Evolutionary conservation across 2,888 invertebrate genomes (phyloP).

Genomic region (Mythimna lalbum): DNA sequence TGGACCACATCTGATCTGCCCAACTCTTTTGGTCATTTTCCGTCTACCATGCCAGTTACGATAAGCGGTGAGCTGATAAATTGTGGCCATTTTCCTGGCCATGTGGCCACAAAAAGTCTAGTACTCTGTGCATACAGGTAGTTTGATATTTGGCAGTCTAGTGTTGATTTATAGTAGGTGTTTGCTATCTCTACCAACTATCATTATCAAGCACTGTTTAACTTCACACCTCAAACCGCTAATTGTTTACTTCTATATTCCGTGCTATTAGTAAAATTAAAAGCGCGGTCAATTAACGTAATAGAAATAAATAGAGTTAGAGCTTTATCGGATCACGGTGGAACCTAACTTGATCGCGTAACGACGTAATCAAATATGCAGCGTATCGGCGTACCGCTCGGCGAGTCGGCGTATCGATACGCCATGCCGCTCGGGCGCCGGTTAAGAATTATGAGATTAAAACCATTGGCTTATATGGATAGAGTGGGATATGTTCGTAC

Average conservation of each 20-base stretch:
- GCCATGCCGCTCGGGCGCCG: conserved; percentile 25
- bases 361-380: conserved; percentile 64
- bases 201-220: neutral
- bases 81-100: too few relatives aligned
- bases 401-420: conserved; percentile 37
- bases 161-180: too few relatives aligned
- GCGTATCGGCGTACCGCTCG: conserved; percentile 32
- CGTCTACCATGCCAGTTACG: too few relatives aligned
- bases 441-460: conserved; percentile 61
- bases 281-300: conserved; percentile 36
- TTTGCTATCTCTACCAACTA: too few relatives aligned
- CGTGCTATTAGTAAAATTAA: conserved; percentile 32
- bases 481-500: conserved; percentile 24
- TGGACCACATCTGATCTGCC: too few relatives aligned
- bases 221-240: neutral
- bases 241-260: conserved; percentile 28
- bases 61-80: too few relatives aligned
- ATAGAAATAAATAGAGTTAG: conserved; percentile 58
- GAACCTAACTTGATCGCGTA: conserved; percentile 59
- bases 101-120: too few relatives aligned
- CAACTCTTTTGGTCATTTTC: too few relatives aligned
- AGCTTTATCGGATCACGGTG: conserved; percentile 51
- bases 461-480: conserved; percentile 45
- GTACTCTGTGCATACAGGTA: too few relatives aligned
- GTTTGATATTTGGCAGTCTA: too few relatives aligned